Evolutionary conservation across 2,797 vertebrate genomes (phyloP), one percentile per base, ranked within the genome.

Genomic region (Girardinus metallicus): DNA sequence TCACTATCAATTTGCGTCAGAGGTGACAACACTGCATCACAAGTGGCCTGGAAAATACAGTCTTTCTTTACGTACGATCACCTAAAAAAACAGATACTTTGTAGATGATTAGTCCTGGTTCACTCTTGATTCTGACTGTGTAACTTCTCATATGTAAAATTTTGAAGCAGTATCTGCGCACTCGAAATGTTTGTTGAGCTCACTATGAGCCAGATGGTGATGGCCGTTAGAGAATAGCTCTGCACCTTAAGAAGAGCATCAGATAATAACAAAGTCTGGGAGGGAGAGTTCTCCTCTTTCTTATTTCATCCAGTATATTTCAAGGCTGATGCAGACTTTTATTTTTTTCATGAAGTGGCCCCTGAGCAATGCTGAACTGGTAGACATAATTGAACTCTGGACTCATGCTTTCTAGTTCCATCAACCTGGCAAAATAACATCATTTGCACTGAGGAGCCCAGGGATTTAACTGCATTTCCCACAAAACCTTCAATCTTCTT

Each of bases 301-400:
- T 93, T 91, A 89, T 95, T 94, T 88, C 81, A 85, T 85, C 88
- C 91, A 92, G 93, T 95, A 93, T 89, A 92, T 94, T 92, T 94
- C 90, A 91, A 83, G 85, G 91, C 83, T 76, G 85, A 90, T 91
- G 84, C 80, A 73, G 85, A 85, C 79, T 84, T 89, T 82, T 84
- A 39, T 83, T 73, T 64, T 43, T 86, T 29, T 84, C 87, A 41
- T 82, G 39, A 62, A 78, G 81, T 68, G 80, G 70, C 77, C 89
- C 87, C 83, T 60, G 26, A 87, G 80, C 91, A 93, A 93, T 95
- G 89, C 88, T 86, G 87, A 94, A 88, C 47, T 80, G 85, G 73
- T 80, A 77, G 80, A 85, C 87, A 90, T 90, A 87, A 92, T 90
- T 60, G 74, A 82, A 88, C 71, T 72, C 72, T 51, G 73, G 71